Percentiles rank a stretch among this genome's conserved stretches.
Evolutionary conservation across 2,888 invertebrate genomes (phyloP).

Genomic region (Galerucella pusilla): DNA sequence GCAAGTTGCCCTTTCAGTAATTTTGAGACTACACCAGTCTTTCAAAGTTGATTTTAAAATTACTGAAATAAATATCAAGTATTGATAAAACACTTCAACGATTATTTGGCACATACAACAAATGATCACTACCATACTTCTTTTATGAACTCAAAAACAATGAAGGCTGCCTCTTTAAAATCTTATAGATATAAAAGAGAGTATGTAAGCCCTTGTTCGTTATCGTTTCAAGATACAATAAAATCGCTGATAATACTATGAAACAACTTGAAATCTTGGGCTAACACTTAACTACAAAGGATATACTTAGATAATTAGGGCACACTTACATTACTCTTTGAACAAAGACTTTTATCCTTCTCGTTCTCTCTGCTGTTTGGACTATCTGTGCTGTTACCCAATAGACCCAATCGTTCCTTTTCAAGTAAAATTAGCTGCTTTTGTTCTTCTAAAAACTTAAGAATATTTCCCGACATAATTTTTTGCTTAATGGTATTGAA

Average conservation of each 20-base stretch:
- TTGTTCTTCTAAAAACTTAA: constrained; percentile 52
- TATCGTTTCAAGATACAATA: constrained; percentile 26
- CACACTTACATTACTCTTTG: constrained; percentile 37
- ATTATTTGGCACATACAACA: background rate
- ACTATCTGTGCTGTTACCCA: constrained; percentile 20
- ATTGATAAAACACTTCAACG: too few relatives aligned
- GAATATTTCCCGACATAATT: constrained; percentile 51
- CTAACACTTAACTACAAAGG: constrained; percentile 23
- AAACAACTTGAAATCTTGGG: constrained; percentile 23
- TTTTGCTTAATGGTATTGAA: background rate
- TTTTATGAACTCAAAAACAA: background rate
- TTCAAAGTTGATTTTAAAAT: background rate
- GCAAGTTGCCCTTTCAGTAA: too few relatives aligned
- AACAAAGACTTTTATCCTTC: constrained; percentile 18
- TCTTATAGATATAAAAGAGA: background rate
- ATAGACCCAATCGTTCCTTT: constrained; percentile 51
- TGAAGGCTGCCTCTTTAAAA: background rate
- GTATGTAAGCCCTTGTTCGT: constrained; percentile 3
- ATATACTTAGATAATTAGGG: constrained; percentile 3
- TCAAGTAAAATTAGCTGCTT: constrained; percentile 51
- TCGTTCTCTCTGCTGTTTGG: constrained; percentile 9
- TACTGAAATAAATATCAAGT: too few relatives aligned
- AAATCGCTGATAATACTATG: constrained; percentile 30
- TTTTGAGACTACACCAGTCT: background rate
- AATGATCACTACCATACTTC: background rate